Base-by-base conservation (phyloP, 2,888 invertebrate species). In the Eupelmus urozonus region DNA sequence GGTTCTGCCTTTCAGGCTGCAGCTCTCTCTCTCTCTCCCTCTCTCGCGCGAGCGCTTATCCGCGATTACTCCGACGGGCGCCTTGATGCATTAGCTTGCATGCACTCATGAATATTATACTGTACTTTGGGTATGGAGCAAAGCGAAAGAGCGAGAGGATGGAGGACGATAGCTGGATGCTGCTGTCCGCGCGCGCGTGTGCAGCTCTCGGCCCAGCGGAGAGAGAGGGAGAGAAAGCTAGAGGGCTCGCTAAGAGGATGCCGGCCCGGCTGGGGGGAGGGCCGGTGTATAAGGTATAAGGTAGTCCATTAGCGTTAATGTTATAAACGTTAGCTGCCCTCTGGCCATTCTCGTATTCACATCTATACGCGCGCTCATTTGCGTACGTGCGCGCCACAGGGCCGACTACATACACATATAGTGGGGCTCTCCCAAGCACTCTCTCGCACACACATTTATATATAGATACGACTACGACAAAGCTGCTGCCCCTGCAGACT, bases 261-360 rank as follows among this genome's bases (percentile, higher is more conserved):
- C 45, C 3, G 84, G 34, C 34, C 34, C 9, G 9, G 34, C 34
- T 34, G 34, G 34, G 34, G 9, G 34, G 34, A 34, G 82, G 83
- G 83, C 80, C 81, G 84, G 85, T 85, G 85, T 87, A 87, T 87
- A 87, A 88, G 88, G 88, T 88, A 88, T 88, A 89, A 89, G 89
- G 87, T 88, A 89, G 89, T 89, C 89, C 89, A 89, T 89, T 89
- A 89, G 88, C 89, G 89, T 89, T 89, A 89, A 89, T 89, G 89
- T 89, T 88, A 89, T 89, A 89, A 89, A 88, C 88, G 89, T 88
- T 88, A 87, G 88, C 80, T 88, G 88, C 87, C 88, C 89, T 86
- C 88, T 87, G 88, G 88, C 86, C 87, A 88, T 87, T 85, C 86
- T 85, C 82, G 84, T 85, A 86, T 82, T 82, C 82, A 80, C 79